Conservation (phyloP, 2,797 vertebrate genomes). For the Zenarchopterus dispar region DNA sequence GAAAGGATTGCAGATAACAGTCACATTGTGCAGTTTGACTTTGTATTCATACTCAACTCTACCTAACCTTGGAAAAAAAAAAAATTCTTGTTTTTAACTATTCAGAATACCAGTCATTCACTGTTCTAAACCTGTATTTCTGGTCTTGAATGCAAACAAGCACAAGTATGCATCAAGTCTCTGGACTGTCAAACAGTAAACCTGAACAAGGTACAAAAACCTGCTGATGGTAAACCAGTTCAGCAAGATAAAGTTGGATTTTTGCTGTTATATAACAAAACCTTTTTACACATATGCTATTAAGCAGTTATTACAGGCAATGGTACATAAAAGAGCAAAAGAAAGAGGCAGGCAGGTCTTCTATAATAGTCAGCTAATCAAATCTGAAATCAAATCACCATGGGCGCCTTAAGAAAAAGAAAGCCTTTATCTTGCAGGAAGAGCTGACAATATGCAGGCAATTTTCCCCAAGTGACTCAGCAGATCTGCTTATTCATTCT, state of each 20-base stretch:
- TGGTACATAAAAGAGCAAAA: neutral
- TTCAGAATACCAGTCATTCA: conserved; percentile 31
- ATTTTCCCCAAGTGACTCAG: conserved; percentile 40
- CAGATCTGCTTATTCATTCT: conserved; percentile 3
- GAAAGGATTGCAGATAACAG: conserved; percentile 10
- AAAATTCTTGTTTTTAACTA: neutral
- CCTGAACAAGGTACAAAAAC: conserved; percentile 28
- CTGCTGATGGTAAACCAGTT: conserved; percentile 42
- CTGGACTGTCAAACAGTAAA: conserved; percentile 23
- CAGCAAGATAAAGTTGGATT: neutral
- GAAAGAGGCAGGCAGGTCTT: conserved; percentile 9
- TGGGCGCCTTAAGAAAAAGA: conserved; percentile 32
- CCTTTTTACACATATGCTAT: neutral
- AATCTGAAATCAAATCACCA: conserved; percentile 56
- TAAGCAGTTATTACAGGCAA: neutral
- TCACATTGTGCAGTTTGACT: conserved; percentile 2
- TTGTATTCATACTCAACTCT: conserved; percentile 12
- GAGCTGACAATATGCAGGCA: conserved; percentile 11
- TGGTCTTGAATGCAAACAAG: conserved; percentile 51
- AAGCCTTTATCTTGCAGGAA: conserved; percentile 47
- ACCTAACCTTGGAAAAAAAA: conserved; percentile 8
- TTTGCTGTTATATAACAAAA: neutral
- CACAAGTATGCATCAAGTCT: conserved; percentile 17
- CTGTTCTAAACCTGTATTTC: conserved; percentile 56
- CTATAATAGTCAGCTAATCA: conserved; percentile 59